These are phyloP conservation scores for Syngnathoides biaculeatus DNA, from an alignment of 2,113 vertebrate genomes.

Conservation along the genomic window DNA sequence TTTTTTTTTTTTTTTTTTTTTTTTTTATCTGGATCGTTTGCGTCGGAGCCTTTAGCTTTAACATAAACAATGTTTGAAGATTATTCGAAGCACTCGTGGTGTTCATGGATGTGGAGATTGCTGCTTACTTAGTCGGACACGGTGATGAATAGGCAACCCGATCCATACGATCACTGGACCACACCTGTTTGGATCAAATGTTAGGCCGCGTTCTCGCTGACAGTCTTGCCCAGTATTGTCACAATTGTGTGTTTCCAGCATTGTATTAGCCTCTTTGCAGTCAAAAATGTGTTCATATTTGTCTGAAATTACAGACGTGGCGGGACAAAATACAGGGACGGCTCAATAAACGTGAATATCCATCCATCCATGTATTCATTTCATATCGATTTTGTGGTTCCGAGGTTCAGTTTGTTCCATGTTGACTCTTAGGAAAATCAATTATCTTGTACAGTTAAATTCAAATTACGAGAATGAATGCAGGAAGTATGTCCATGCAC, in stretches of 20 bases:
- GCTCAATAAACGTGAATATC: neutral
- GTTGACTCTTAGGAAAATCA: too few species aligned
- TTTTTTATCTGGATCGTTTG: too few species aligned
- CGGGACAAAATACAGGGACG: neutral
- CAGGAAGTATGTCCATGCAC: too few species aligned
- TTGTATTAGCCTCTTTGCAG: neutral
- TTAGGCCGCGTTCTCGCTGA: conserved; percentile 31
- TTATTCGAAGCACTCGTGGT: neutral
- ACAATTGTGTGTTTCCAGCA: neutral
- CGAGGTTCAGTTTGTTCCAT: too few species aligned
- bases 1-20: too few species aligned
- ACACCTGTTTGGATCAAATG: conserved; percentile 59
- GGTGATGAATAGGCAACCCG: conserved; percentile 61
- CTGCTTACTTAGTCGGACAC: conserved; percentile 35
- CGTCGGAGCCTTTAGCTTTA: neutral
- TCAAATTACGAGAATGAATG: too few species aligned
- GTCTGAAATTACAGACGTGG: neutral
- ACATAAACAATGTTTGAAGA: neutral
- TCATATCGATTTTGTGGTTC: too few species aligned
- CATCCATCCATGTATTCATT: too few species aligned
- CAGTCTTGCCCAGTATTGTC: neutral
- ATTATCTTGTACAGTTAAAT: too few species aligned
- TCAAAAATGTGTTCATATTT: neutral
- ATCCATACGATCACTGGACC: conserved; percentile 44
- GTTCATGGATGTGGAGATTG: neutral